Evolutionary conservation across 1,140 invertebrate species (phyloP), one percentile per base, ranked within the genome.

Genomic region (Bicyclus anynana): DNA sequence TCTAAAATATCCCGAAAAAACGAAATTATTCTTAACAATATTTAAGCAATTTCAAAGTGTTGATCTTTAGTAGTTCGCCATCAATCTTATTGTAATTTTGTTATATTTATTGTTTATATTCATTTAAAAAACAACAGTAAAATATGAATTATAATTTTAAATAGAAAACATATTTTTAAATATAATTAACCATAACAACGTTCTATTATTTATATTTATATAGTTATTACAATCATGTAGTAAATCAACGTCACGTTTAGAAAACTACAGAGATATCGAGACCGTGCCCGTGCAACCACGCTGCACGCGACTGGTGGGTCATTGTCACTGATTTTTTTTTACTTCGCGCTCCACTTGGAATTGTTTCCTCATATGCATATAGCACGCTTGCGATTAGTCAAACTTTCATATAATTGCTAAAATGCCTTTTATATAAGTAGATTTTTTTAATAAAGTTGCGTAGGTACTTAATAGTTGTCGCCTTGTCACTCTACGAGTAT

Each of bases 241-340:
- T 26, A 16, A 53, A 35, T 4, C 27, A 21, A 42, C 9, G 23
- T 38, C 26, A 40, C 18, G 57, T 48, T 54, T 62, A 54, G 67
- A 74, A 77, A 77, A 72, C 56, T 61, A 64, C 67, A 72, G 69
- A 73, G 55, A 69, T 66, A 63, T 53, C 54, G 42, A 46, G 55
- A 48, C 17, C 2, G 48, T 53, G 37, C 55, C 52, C 62, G 55
- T 49, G 51, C 12, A n/a, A 27, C 51, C 17, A 40, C 23, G 38
- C 26, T 51, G 58, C 73, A 69, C 70, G 64, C 71, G 60, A 65
- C 65, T 64, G 16, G 49, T 59, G 62, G 75, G 75, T 80, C 77
- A 82, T 70, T 82, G 72, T 67, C 77, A 75, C 56, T 54, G 50
- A 47, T 37, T 35, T 38, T 53, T 52, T 40, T 53, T 59, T 52